These are phyloP conservation scores for Zosterops borbonicus DNA, from an alignment of 2,113 vertebrate species.

Conservation along the genomic window DNA sequence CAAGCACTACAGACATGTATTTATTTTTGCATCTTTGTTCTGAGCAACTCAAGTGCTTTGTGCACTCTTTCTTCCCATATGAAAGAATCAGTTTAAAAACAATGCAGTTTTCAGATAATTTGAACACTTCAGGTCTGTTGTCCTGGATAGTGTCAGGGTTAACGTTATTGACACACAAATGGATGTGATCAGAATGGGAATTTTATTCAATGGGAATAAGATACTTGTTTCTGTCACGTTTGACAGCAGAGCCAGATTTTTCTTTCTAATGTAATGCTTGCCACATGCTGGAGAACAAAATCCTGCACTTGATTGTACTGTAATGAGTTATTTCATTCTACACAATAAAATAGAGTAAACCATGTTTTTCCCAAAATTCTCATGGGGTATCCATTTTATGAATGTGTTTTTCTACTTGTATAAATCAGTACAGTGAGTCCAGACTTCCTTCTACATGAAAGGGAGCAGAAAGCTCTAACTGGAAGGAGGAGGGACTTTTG, in stretches of 20 bases:
- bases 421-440: slow-evolving; percentile 14
- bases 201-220: slow-evolving; percentile 47
- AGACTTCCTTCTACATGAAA: not conserved
- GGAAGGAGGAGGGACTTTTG: not conserved
- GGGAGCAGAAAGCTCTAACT: not conserved
- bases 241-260: slow-evolving; percentile 52
- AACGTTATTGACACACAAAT: slow-evolving; percentile 27
- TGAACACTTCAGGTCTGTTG: slow-evolving; percentile 1
- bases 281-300: slow-evolving; percentile 44
- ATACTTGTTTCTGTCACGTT: slow-evolving; percentile 70
- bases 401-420: slow-evolving; percentile 38
- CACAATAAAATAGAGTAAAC: slow-evolving; percentile 38
- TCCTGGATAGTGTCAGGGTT: slow-evolving; percentile 25
- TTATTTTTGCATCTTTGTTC: not conserved
- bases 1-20: not conserved
- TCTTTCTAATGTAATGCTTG: slow-evolving; percentile 30
- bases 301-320: slow-evolving; percentile 16
- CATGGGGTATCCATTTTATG: not conserved
- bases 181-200: slow-evolving; percentile 36
- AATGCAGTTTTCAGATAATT: not conserved
- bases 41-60: not conserved
- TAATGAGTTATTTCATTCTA: slow-evolving; percentile 42
- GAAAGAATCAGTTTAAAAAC: not conserved
- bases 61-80: not conserved
- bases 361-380: not conserved